phyloP scores from a whole-genome alignment of 1,140 invertebrate genomes.

The Trichonephila inaurata region DNA sequence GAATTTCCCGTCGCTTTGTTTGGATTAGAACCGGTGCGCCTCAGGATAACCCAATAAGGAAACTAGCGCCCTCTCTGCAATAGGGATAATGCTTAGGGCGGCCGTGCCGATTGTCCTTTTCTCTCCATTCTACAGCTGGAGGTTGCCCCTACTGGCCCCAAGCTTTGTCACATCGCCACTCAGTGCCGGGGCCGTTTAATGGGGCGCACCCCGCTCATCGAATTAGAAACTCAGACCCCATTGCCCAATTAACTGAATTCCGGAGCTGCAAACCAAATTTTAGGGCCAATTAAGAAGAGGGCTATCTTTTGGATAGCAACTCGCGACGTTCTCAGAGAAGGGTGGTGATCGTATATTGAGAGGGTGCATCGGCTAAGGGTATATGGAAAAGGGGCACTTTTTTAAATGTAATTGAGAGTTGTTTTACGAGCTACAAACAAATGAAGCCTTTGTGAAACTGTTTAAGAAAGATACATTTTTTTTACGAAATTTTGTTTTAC shows the following conservation, averaged over 20 bases:
- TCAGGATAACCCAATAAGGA: slow-evolving; percentile 62
- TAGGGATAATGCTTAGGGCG: slow-evolving; percentile 39
- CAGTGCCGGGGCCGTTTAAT: slow-evolving; percentile 6
- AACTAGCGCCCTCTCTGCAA: slow-evolving; percentile 36
- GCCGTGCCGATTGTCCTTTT: slow-evolving; percentile 21
- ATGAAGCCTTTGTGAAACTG: no score
- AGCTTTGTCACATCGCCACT: slow-evolving; percentile 44
- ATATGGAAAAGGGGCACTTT: no score
- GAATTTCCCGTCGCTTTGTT: slow-evolving; percentile 74
- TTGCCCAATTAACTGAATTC: slow-evolving; percentile 57
- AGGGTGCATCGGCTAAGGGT: no score
- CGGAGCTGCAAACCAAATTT: slow-evolving; percentile 61
- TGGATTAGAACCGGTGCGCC: slow-evolving; percentile 65
- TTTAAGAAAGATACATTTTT: no score
- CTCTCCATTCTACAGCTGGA: slow-evolving; percentile 9
- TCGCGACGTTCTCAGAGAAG: neutral
- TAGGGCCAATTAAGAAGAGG: slow-evolving; percentile 53
- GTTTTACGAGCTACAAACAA: no score
- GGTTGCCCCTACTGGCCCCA: neutral
- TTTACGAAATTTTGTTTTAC: no score
- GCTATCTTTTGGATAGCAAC: neutral
- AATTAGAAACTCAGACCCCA: slow-evolving; percentile 65
- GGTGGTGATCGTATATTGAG: neutral
- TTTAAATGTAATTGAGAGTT: no score
- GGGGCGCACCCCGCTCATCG: slow-evolving; percentile 49